phyloP scores from a whole-genome alignment of 2,888 invertebrate species.

The Apotomis betuletana region DNA sequence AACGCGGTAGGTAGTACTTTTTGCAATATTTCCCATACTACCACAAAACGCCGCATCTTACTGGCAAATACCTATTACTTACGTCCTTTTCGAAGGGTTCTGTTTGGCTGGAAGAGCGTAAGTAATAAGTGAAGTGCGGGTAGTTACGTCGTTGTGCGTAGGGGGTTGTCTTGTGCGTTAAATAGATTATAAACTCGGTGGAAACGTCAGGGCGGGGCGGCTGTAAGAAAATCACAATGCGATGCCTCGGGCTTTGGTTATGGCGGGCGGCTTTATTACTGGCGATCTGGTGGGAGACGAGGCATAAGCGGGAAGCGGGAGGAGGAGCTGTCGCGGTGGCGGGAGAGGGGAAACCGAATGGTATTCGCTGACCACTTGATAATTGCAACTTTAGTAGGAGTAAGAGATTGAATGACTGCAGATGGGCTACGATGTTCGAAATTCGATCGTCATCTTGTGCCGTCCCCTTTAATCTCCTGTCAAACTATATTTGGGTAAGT shows the following conservation, averaged over 20 bases:
- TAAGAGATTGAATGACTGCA: no score
- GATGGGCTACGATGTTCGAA: no score
- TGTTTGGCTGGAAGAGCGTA: not conserved
- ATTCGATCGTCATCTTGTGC: no score
- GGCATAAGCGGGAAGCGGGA: not conserved
- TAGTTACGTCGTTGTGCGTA: not conserved
- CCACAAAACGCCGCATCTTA: not conserved
- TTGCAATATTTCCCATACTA: constrained; percentile 8
- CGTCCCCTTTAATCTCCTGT: no score
- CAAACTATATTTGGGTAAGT: no score
- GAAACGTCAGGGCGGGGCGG: constrained; percentile 31
- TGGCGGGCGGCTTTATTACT: constrained; percentile 46
- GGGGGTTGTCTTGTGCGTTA: constrained; percentile 48
- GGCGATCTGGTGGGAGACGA: constrained; percentile 14
- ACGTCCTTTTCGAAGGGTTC: not conserved
- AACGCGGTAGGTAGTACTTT: constrained; percentile 37
- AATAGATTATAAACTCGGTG: constrained; percentile 56
- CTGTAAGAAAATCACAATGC: constrained; percentile 58
- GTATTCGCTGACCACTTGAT: no score
- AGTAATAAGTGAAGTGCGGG: not conserved
- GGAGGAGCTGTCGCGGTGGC: not conserved
- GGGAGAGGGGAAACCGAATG: not conserved
- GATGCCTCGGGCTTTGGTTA: constrained; percentile 64
- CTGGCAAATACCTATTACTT: not conserved
- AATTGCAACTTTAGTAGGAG: no score